These are phyloP conservation scores for Scaptomyza reducta DNA, from an alignment of 2,888 invertebrate genomes.

Conservation along the genomic window DNA sequence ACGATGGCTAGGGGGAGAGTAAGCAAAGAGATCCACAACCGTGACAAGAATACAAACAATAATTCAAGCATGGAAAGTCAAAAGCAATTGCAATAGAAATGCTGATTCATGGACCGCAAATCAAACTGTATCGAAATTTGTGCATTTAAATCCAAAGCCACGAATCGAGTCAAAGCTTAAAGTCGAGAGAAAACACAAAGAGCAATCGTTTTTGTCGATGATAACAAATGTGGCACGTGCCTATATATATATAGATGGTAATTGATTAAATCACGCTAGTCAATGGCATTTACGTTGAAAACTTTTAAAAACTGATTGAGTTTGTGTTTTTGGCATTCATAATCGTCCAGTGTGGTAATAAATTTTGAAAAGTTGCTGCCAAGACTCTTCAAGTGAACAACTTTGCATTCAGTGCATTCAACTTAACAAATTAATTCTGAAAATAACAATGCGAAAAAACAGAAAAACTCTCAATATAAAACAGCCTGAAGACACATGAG, in stretches of 20 bases:
- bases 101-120: conserved; percentile 67
- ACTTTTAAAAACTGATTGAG: not conserved
- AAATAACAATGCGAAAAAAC: conserved; percentile 22
- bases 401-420: conserved; percentile 63
- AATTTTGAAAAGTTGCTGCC: conserved; percentile 31
- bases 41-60: conserved; percentile 63
- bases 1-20: not conserved
- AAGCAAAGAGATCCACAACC: conserved; percentile 48
- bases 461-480: not conserved
- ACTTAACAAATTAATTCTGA: conserved; percentile 51
- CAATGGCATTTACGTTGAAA: conserved; percentile 28
- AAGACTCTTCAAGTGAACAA: conserved; percentile 34
- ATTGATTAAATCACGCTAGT: conserved; percentile 54
- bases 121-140: conserved; percentile 39
- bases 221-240: conserved; percentile 60
- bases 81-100: conserved; percentile 42
- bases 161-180: not conserved
- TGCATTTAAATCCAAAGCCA: conserved; percentile 35
- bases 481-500: conserved; percentile 11
- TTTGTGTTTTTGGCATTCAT: conserved; percentile 28
- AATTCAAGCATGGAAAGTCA: conserved; percentile 51
- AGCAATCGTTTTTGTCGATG: not conserved
- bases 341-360: conserved; percentile 34
- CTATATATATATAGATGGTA: conserved; percentile 44
- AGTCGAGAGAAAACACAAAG: not conserved